Percentiles rank a stretch among this genome's conserved stretches.
These are phyloP conservation scores for Ictalurus punctatus DNA, from an alignment of 2,113 vertebrate species.

Conservation along the genomic window DNA sequence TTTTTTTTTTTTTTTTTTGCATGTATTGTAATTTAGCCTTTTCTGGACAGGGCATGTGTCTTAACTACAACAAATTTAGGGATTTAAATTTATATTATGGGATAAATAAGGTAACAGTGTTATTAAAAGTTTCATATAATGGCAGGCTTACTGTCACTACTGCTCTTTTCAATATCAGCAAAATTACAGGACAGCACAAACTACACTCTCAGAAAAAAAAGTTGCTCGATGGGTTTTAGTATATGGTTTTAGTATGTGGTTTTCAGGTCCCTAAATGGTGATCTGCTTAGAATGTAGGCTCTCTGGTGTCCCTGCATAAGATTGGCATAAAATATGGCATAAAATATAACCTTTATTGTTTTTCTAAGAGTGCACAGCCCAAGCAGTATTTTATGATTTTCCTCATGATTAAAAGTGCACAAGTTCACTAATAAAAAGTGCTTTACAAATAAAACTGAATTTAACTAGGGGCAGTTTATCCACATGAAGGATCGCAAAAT, in stretches of 20 bases:
- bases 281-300: no score
- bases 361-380: neutral
- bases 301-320: no score
- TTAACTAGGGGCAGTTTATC: neutral
- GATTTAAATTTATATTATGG: neutral
- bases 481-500: neutral
- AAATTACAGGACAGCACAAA: neutral
- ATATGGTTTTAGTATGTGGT: neutral
- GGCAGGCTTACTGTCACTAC: neutral
- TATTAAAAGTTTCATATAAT: neutral
- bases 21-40: conserved; percentile 3
- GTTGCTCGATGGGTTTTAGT: neutral
- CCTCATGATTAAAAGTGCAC: neutral
- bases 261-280: no score
- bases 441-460: neutral
- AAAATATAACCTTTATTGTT: neutral
- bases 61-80: conserved; percentile 19
- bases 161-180: neutral
- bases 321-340: no score
- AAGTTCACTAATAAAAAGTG: no score
- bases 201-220: neutral
- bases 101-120: neutral
- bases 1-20: no score
- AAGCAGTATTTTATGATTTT: neutral
- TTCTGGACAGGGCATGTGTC: conserved; percentile 4